These are phyloP conservation scores for Helleia helle DNA, from an alignment of 2,888 invertebrate genomes.

Conservation along the genomic window DNA sequence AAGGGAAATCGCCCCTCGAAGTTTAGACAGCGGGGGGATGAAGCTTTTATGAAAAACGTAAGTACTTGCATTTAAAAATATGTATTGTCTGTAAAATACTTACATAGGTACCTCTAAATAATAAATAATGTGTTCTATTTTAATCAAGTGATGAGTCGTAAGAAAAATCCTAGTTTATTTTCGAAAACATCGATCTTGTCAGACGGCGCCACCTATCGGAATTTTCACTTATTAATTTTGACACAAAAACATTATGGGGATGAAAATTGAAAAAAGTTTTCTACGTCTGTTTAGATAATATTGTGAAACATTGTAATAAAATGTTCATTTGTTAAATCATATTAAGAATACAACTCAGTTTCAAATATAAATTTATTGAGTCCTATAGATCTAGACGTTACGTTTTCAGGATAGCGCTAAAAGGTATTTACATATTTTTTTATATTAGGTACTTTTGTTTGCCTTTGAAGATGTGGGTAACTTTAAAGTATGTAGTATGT, in stretches of 20 bases:
- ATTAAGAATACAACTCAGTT: too few relatives aligned
- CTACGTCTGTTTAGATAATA: too few relatives aligned
- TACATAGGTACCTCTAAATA: conserved; percentile 39
- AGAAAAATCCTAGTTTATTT: conserved; percentile 65
- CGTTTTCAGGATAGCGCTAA: too few relatives aligned
- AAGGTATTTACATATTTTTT: too few relatives aligned
- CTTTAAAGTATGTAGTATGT: too few relatives aligned
- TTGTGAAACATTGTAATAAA: too few relatives aligned
- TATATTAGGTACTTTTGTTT: too few relatives aligned
- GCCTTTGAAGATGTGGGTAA: too few relatives aligned
- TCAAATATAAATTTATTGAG: too few relatives aligned
- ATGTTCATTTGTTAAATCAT: too few relatives aligned
- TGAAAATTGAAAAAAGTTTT: conserved; percentile 4
- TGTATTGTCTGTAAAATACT: conserved; percentile 32
- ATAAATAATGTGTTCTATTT: conserved; percentile 26
- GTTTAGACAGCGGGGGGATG: conserved; percentile 51
- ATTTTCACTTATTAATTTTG: conserved; percentile 45
- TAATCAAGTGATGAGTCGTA: conserved; percentile 34
- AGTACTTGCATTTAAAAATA: conserved; percentile 27
- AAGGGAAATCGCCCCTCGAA: conserved; percentile 65
- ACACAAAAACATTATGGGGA: conserved; percentile 28
- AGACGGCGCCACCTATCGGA: conserved; percentile 47
- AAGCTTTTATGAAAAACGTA: conserved; percentile 33
- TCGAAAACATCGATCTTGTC: conserved; percentile 66
- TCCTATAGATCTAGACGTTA: too few relatives aligned